Evolutionary conservation across 2,113 vertebrate species (phyloP).

Genomic region (Pao palembangensis): DNA sequence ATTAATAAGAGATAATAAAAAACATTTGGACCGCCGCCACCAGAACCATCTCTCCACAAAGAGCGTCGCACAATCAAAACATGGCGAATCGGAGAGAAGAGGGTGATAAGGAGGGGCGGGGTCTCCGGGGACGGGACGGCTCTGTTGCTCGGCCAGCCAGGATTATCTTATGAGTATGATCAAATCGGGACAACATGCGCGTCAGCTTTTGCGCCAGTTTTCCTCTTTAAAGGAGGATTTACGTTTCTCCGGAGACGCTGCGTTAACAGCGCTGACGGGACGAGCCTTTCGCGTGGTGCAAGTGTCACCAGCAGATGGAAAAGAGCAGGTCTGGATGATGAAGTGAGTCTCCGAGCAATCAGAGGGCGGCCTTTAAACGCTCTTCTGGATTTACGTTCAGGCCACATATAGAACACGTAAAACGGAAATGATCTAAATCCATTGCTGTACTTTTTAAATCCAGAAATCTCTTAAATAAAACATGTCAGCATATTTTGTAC

Average conservation of each 20-base stretch:
- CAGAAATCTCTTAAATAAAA: too few relatives aligned
- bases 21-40: constrained; percentile 51
- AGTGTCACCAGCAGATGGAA: not conserved
- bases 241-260: constrained; percentile 13
- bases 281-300: not conserved
- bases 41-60: constrained; percentile 27
- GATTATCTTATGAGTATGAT: constrained; percentile 34
- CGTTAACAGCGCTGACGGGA: constrained; percentile 1
- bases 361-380: too few relatives aligned
- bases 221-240: constrained; percentile 33
- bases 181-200: constrained; percentile 24
- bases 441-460: too few relatives aligned
- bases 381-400: too few relatives aligned
- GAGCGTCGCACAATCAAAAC: constrained; percentile 36
- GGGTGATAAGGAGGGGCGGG: constrained; percentile 7
- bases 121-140: constrained; percentile 12
- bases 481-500: too few relatives aligned
- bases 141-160: constrained; percentile 23
- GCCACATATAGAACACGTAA: too few relatives aligned
- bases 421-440: too few relatives aligned
- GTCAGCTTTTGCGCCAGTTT: constrained; percentile 20
- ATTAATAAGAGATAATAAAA: constrained; percentile 65
- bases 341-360: too few relatives aligned
- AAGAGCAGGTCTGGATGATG: too few relatives aligned
- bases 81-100: constrained; percentile 30